A percentile compares a stretch with the other conserved stretches of the same genome.
Conservation (phyloP, 1,140 invertebrate genomes). For the Leguminivora glycinivorella region DNA sequence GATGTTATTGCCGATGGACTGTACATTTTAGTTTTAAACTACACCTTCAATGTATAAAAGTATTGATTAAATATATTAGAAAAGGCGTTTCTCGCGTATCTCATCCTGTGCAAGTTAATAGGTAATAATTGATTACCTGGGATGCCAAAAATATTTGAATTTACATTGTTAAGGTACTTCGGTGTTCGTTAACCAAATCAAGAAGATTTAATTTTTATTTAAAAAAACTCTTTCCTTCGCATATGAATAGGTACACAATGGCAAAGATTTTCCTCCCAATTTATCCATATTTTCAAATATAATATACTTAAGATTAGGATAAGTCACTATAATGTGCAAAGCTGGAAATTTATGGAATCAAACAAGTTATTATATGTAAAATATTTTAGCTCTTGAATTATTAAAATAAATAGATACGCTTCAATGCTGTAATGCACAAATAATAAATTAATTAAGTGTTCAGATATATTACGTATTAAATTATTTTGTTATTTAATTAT, state of each 20-base stretch:
- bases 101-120: background rate
- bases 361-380: slow-evolving; percentile 13
- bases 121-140: background rate
- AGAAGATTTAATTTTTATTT: too few relatives aligned
- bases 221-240: too few relatives aligned
- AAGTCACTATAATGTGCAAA: slow-evolving; percentile 3
- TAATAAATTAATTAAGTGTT: background rate
- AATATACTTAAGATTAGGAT: background rate
- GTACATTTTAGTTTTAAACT: too few relatives aligned
- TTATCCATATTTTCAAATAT: slow-evolving; percentile 1
- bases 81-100: background rate
- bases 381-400: slow-evolving; percentile 21
- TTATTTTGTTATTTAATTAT: background rate
- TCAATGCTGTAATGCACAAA: slow-evolving; percentile 9
- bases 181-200: too few relatives aligned
- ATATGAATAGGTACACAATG: background rate
- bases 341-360: slow-evolving; percentile 21
- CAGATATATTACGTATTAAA: background rate
- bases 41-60: too few relatives aligned
- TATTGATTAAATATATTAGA: background rate
- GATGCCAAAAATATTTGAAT: background rate
- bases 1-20: too few relatives aligned
- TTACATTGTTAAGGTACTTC: background rate
- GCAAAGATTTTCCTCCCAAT: background rate
- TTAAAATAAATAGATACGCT: slow-evolving; percentile 23